A percentile compares a stretch with the other conserved stretches of the same genome.
phyloP scores from a whole-genome alignment of 2,113 vertebrate species.

The Misgurnus mizolepis region DNA sequence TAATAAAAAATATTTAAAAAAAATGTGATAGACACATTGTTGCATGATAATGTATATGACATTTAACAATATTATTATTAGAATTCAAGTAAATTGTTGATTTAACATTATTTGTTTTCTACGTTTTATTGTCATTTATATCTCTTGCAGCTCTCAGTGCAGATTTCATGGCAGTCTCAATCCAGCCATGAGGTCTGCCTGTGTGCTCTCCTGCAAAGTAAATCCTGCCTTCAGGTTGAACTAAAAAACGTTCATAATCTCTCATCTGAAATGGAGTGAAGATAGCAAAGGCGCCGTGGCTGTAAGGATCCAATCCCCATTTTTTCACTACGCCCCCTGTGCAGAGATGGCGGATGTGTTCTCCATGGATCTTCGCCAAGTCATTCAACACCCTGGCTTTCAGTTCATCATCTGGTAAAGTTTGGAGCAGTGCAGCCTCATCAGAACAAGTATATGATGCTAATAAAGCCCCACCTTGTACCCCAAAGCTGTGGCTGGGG shows the following conservation, averaged over 20 bases:
- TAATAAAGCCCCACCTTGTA: constrained; percentile 65
- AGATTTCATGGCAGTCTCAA: constrained; percentile 82
- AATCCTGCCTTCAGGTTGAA: constrained; percentile 69
- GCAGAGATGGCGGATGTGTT: constrained; percentile 58
- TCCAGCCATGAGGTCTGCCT: constrained; percentile 79
- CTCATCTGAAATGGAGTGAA: constrained; percentile 80
- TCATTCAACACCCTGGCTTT: constrained; percentile 72
- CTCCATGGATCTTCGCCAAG: constrained; percentile 74
- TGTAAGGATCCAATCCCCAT: constrained; percentile 78
- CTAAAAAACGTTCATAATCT: constrained; percentile 68
- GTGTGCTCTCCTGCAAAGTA: constrained; percentile 86
- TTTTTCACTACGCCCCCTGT: constrained; percentile 75
- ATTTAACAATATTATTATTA: background rate
- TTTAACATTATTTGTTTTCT: background rate
- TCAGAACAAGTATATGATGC: constrained; percentile 82
- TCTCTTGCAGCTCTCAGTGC: constrained; percentile 74
- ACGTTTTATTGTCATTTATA: constrained; percentile 66
- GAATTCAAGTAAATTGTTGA: too few species aligned
- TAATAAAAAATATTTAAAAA: background rate
- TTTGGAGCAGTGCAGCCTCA: constrained; percentile 75
- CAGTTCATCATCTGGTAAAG: constrained; percentile 64
- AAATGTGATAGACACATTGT: background rate
- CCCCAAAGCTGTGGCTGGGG: constrained; percentile 78
- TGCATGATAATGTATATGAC: background rate
- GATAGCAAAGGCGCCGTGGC: constrained; percentile 75